phyloP scores from a whole-genome alignment of 2,113 vertebrate species.

The Otocyon megalotis region DNA sequence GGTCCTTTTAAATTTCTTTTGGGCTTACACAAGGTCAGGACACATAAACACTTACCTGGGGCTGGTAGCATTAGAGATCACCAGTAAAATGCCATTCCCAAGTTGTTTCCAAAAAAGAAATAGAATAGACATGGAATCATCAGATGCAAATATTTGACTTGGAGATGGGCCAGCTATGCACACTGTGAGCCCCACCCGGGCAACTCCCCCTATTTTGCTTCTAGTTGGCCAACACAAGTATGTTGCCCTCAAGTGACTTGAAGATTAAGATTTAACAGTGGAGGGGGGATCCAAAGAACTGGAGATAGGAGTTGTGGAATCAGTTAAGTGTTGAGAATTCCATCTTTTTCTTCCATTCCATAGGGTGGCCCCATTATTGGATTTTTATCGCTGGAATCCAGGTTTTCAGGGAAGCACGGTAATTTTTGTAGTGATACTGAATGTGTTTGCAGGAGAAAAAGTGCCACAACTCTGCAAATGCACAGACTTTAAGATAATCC shows the following conservation, averaged over 20 bases:
- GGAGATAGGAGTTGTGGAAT: background rate
- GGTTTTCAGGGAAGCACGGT: slow-evolving; percentile 28
- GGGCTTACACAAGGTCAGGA: background rate
- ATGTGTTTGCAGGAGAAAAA: background rate
- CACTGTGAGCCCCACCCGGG: background rate
- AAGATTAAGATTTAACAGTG: background rate
- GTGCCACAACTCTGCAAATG: background rate
- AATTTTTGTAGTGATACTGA: background rate
- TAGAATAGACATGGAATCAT: background rate
- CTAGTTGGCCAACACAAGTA: background rate
- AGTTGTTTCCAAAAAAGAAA: background rate
- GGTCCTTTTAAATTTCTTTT: background rate
- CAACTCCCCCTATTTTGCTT: background rate
- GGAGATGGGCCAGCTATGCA: background rate
- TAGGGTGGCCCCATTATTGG: background rate
- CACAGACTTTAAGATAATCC: background rate
- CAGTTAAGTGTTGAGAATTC: background rate
- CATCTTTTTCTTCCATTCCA: background rate
- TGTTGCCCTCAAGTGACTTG: background rate
- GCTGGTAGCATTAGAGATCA: background rate
- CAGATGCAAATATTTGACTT: background rate
- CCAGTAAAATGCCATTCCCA: background rate
- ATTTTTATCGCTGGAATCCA: background rate
- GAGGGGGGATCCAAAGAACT: background rate
- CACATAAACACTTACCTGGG: background rate